Evolutionary conservation across 2,888 invertebrate genomes (phyloP), one percentile per base, ranked within the genome.

Genomic region (Netelia melanura): DNA sequence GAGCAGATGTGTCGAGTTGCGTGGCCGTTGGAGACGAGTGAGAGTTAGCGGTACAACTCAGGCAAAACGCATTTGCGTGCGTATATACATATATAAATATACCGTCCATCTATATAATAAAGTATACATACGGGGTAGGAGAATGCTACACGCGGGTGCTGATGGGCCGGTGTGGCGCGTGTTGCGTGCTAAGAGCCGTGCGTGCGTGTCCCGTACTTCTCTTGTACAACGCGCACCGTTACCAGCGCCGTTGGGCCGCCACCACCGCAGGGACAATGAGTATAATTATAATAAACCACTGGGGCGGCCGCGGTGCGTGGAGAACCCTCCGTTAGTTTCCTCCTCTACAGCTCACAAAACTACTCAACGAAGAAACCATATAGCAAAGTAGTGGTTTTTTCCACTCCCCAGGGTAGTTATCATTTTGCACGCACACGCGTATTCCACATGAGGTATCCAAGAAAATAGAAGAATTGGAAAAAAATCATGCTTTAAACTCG

Each of bases 241-340:
- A 77, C 71, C 56, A 65, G 64, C 67, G 78, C 74, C 61, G 56
- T 74, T 70, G 61, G 71, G 72, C 72, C 76, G 85, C 86, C 80
- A 83, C 17, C 87, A 88, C 88, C 88, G 87, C 86, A 85, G 83
- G 90, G 88, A 90, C 89, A 91, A 90, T 90, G 88, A 91, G 89
- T 91, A 87, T 91, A 90, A 91, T 91, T 90, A 91, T 90, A 88
- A 90, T 88, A 89, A 91, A 89, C 85, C 84, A 84, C 87, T 82
- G 75, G 82, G 81, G 86, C 87, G 86, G 78, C 86, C 86, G 70
- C 88, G 84, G 86, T 90, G 87, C 87, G 87, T 84, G 17, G 21
- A 68, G 21, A 68, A 71, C 87, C 87, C 52, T 72, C 30, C 71
- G n/a, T 72, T 67, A 68, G 65, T 65, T 71, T 80, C 25, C 68